These are phyloP conservation scores for Chironomus tepperi DNA, from an alignment of 1,140 invertebrate genomes.

Conservation along the genomic window DNA sequence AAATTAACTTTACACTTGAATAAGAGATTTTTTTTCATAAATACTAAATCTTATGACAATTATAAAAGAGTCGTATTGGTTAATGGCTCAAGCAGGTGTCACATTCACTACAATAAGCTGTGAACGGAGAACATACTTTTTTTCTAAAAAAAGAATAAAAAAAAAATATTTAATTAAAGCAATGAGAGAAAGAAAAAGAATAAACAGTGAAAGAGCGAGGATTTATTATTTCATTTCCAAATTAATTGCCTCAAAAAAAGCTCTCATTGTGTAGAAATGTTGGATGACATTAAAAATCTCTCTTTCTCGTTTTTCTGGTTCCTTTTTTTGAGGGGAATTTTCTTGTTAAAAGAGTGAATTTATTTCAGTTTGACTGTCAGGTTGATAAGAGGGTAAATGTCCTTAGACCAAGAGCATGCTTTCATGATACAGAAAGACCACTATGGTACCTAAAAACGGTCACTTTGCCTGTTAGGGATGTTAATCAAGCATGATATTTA, in stretches of 20 bases:
- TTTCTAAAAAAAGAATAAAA: background rate
- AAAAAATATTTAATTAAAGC: conserved; percentile 9
- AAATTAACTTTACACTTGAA: no score
- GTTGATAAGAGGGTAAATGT: no score
- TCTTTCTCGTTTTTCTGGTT: background rate
- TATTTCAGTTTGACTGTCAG: no score
- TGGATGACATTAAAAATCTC: conserved; percentile 9
- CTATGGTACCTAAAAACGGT: no score
- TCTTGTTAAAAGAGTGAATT: no score
- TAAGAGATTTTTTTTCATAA: no score
- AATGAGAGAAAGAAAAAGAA: background rate
- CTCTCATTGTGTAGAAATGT: background rate
- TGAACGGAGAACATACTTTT: background rate
- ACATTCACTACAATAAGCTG: background rate
- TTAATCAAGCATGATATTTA: no score
- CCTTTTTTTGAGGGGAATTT: no score
- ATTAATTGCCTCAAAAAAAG: background rate
- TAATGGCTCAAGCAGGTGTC: background rate
- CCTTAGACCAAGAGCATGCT: background rate
- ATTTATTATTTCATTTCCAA: conserved; percentile 15
- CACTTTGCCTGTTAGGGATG: no score
- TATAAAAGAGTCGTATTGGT: background rate
- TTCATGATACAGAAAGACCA: no score
- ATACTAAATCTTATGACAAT: background rate
- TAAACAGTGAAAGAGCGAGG: background rate